phyloP scores from a whole-genome alignment of 2,797 vertebrate species.

The Okamejei kenojei region DNA sequence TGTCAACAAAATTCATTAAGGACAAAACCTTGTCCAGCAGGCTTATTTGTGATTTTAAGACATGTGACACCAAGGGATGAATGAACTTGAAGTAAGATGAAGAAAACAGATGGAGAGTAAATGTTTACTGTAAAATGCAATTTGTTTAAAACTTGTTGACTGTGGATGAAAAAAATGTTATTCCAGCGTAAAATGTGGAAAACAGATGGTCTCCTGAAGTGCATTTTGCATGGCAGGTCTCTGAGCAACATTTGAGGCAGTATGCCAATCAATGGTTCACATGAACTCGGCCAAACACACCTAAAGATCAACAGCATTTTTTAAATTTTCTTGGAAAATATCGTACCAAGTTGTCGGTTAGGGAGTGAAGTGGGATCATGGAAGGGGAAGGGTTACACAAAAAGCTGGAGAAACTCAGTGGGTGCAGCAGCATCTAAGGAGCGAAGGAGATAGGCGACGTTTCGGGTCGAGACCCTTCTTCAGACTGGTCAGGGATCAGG shows the following conservation, averaged over 20 bases:
- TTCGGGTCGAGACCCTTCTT: too few relatives aligned
- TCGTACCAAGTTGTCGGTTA: background rate
- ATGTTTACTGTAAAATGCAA: slow-evolving; percentile 19
- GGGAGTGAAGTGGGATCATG: too few relatives aligned
- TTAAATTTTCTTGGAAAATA: background rate
- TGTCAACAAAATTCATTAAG: background rate
- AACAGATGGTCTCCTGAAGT: background rate
- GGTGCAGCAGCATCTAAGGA: too few relatives aligned
- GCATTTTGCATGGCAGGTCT: background rate
- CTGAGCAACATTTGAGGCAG: background rate
- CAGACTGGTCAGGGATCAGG: too few relatives aligned
- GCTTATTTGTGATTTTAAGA: slow-evolving; percentile 18
- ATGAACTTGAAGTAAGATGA: slow-evolving; percentile 30
- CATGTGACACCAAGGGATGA: slow-evolving; percentile 15
- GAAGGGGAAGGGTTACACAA: background rate
- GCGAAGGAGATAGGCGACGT: too few relatives aligned
- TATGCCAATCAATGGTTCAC: background rate
- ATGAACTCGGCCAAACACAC: background rate
- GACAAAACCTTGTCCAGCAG: background rate
- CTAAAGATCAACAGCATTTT: background rate
- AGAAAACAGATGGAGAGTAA: slow-evolving; percentile 28
- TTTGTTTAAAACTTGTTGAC: slow-evolving; percentile 3
- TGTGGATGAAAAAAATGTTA: slow-evolving; percentile 11
- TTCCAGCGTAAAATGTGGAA: background rate
- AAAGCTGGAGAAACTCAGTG: too few relatives aligned